These are phyloP conservation scores for Autographa pulchrina DNA, from an alignment of 2,888 invertebrate genomes.

Conservation along the genomic window DNA sequence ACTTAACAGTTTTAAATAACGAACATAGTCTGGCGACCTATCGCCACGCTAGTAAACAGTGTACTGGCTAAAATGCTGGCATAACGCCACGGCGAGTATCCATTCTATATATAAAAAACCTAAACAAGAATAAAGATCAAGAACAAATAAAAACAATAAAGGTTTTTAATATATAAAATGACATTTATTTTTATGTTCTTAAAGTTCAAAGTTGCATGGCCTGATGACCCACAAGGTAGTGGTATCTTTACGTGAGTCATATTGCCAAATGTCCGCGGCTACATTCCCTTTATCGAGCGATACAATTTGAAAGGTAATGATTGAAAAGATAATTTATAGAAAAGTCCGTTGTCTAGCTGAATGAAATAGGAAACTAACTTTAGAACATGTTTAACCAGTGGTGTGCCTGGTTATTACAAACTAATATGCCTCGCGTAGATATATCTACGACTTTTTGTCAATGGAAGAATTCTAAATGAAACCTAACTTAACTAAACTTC, in stretches of 20 bases:
- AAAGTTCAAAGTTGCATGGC: slow-evolving; percentile 49
- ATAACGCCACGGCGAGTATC: slow-evolving; percentile 68
- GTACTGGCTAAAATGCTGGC: slow-evolving; percentile 76
- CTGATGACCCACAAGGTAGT: slow-evolving; percentile 30
- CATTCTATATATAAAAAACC: slow-evolving; percentile 73
- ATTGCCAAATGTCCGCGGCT: slow-evolving; percentile 39
- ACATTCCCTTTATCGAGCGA: slow-evolving; percentile 27
- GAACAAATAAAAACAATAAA: slow-evolving; percentile 56
- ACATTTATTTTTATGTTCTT: slow-evolving; percentile 32
- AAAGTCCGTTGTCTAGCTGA: slow-evolving; percentile 14
- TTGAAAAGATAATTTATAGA: slow-evolving; percentile 32
- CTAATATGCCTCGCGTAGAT: no score
- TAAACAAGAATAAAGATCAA: slow-evolving; percentile 63
- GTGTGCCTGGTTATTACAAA: not conserved
- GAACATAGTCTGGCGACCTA: slow-evolving; percentile 47
- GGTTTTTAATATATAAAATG: slow-evolving; percentile 29
- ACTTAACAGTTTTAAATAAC: slow-evolving; percentile 18
- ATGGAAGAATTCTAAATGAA: no score
- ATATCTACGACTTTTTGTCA: no score
- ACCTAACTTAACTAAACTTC: no score
- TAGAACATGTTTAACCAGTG: not conserved
- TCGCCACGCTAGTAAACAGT: slow-evolving; percentile 68
- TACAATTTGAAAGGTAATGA: slow-evolving; percentile 40
- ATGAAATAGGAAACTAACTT: not conserved
- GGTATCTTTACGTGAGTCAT: slow-evolving; percentile 43